Evolutionary conservation across 92 coral and sea anemone species (phyloP), one percentile per base, ranked within the genome.

Genomic region (Phenganax stokvisi): DNA sequence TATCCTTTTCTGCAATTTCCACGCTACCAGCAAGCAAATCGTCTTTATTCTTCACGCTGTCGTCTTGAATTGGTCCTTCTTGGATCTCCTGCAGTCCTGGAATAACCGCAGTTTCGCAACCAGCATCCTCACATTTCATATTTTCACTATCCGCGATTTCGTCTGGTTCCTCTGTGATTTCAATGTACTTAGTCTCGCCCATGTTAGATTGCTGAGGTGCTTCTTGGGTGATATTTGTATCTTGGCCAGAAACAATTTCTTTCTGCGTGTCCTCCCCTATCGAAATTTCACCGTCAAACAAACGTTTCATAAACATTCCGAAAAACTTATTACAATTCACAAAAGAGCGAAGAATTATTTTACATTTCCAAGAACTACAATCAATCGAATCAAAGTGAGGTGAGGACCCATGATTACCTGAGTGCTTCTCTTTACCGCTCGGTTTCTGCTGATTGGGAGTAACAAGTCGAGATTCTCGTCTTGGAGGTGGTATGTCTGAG

Each of bases 11-110:
- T 72, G 9, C 12, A 37, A 37, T 51, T 17, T 12, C 29, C 15
- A 7, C 79, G 17, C 10, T 11, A 0, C 16, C 70, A n/a, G 3
- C 80, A 9, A 6, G 56, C 54, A n/a, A 31, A 3, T 54, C 67
- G 12, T 20, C 31, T 2, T 27, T 30, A 13, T 31, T 69, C 28
- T 76, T 69, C 44, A 57, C 71, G 44, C n/a, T 17, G 27, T 44
- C 63, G 17, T 29, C 70, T 76, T 76, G 37, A 15, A 64, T 28
- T 13, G 51, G 16, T 16, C 73, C 61, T 57, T 44, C 81, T 65
- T 79, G 60, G 51, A 79, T 79, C 54, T 79, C 83, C 74, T 79
- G 72, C n/a, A 79, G 53, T 28, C 83, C 83, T 62, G 83, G 83
- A 65, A 79, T 79, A 63, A 12, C 73, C 73, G 54, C 53, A 68